phyloP scores from a whole-genome alignment of 2,113 vertebrate species.

The Toxostoma redivivum region DNA sequence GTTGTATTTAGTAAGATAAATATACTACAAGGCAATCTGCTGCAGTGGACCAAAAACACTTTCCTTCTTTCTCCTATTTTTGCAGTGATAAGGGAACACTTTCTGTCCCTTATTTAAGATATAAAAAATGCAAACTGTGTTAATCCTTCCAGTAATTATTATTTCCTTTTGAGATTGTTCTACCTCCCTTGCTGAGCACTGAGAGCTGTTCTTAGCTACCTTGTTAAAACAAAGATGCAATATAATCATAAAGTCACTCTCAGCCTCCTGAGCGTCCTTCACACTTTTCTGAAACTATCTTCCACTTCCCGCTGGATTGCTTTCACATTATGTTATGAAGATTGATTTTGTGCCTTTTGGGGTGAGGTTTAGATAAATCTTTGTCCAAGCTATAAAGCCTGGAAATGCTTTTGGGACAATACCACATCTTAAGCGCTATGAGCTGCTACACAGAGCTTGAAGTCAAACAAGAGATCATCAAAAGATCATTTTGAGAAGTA shows the following conservation, averaged over 20 bases:
- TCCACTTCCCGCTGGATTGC: not conserved
- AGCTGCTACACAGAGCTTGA: not conserved
- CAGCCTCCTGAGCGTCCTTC: not conserved
- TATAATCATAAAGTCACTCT: not conserved
- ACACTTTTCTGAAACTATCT: not conserved
- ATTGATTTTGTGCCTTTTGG: not conserved
- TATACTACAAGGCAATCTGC: not conserved
- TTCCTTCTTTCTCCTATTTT: not conserved
- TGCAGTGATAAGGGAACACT: not conserved
- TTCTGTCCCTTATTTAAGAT: not conserved
- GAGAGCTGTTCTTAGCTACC: not conserved
- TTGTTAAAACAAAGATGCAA: not conserved
- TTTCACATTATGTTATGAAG: not conserved
- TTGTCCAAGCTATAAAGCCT: not conserved
- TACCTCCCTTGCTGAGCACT: not conserved
- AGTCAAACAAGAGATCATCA: not conserved
- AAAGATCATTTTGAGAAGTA: not conserved
- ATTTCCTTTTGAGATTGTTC: not conserved
- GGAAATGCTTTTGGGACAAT: not conserved
- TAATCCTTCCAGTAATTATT: constrained; percentile 26
- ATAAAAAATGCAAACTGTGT: not conserved
- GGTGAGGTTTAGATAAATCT: not conserved
- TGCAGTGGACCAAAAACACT: not conserved
- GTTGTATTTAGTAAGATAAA: not conserved
- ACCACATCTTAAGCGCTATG: not conserved